phyloP scores from a whole-genome alignment of 2,797 vertebrate genomes.

The Urocyon cinereoargenteus region DNA sequence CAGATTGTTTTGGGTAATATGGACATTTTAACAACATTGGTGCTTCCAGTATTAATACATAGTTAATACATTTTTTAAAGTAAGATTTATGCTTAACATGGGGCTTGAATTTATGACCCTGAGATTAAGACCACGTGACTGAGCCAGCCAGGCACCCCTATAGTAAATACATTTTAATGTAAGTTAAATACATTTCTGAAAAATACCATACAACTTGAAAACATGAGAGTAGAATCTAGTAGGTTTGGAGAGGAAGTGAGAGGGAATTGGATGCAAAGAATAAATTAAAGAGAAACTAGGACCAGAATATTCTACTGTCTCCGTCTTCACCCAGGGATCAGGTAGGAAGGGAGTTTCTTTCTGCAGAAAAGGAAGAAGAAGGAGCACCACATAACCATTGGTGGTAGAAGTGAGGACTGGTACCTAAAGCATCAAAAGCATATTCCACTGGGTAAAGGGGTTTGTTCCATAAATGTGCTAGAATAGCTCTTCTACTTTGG shows the following conservation, averaged over 20 bases:
- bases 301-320: background rate
- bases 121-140: background rate
- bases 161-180: background rate
- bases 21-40: background rate
- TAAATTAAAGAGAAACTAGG: constrained; percentile 2
- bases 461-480: background rate
- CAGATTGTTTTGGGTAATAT: background rate
- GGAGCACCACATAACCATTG: background rate
- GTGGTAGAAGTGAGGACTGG: background rate
- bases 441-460: background rate
- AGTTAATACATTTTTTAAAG: background rate
- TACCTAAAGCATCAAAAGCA: background rate
- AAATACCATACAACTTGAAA: constrained; percentile 40
- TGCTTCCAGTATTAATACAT: background rate
- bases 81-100: background rate
- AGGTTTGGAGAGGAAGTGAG: background rate
- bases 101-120: background rate
- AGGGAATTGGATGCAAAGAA: background rate
- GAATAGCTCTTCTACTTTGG: background rate
- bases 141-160: background rate
- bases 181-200: constrained; percentile 31
- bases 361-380: background rate
- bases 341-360: background rate
- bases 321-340: background rate
- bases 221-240: background rate